Base-by-base conservation (phyloP, 2,113 vertebrate genomes). In the Mustela lutreola region DNA sequence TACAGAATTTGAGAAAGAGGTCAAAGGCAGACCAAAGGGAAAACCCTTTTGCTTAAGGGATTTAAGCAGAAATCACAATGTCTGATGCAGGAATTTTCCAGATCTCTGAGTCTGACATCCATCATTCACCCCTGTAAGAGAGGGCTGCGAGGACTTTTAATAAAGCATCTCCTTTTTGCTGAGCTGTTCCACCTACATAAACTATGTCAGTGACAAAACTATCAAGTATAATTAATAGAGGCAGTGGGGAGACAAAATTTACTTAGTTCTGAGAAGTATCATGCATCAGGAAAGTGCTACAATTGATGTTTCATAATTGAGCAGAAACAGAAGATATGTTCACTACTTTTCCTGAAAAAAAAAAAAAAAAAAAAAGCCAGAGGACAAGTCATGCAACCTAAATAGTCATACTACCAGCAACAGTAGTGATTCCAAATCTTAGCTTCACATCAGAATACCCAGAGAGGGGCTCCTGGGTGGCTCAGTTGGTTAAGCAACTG, bases 191-290 rank as follows among this genome's bases (percentile, higher is more conserved):
- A 62, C 31, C 45, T 58, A 73, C 24, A 84, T 70, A 84, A 93
- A 90, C 18, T 50, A 63, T 48, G 36, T 63, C 58, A 85, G 36
- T 19, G 7, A 89, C 1, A 48, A 39, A 91, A 83, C 58, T 45
- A 86, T 39, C 45, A 79, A 42, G 16, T 21, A 42, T 70, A 94
- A 95, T 83, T 67, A 87, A 87, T 7, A 73, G 2, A 36, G 21
- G 12, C 7, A 53, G 11, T 71, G 22, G 42, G n/a, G 45, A 93
- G 22, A 83, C 7, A 92, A 67, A 67, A 1, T 82, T 67, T 75
- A 11, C 39, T 82, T 92, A 76, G 71, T 96, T 95, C 73, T 89
- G 50, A 71, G 62, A 89, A 45, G 15, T 75, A 39, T 16, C 63
- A 67, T 80, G 33, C n/a, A 83, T 39, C 26, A 81, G 19, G 4